phyloP scores from a whole-genome alignment of 1,140 invertebrate genomes.

The Zaprionus davidi region DNA sequence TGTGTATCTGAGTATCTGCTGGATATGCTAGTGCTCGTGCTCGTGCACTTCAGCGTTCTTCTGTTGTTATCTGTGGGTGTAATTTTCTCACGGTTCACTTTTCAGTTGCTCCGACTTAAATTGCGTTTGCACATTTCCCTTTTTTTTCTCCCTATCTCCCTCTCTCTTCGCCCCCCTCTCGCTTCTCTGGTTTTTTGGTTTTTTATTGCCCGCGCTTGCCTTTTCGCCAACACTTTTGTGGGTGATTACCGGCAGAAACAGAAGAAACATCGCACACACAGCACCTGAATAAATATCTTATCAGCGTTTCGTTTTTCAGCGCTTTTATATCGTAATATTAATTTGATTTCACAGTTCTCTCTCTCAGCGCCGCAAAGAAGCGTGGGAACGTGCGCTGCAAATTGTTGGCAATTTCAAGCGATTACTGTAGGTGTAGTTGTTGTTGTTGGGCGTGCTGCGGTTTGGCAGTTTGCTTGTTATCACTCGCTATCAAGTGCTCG shows the following conservation, averaged over 20 bases:
- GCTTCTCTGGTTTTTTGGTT: conserved; percentile 19
- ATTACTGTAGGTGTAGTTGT: conserved; percentile 42
- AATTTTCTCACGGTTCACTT: conserved; percentile 82
- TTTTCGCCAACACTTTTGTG: conserved; percentile 77
- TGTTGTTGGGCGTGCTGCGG: conserved; percentile 41
- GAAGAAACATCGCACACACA: conserved; percentile 28
- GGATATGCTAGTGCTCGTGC: conserved; percentile 22
- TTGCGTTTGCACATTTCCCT: conserved; percentile 81
- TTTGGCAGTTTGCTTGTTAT: conserved; percentile 41
- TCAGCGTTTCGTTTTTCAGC: conserved; percentile 75
- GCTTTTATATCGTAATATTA: conserved; percentile 68
- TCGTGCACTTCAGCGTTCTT: conserved; percentile 18
- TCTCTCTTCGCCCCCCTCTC: not conserved
- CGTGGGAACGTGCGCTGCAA: conserved; percentile 69
- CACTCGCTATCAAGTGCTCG: conserved; percentile 66
- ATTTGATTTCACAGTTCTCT: conserved; percentile 65
- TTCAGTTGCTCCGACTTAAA: conserved; percentile 74
- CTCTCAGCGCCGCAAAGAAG: conserved; percentile 60
- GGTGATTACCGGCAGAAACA: conserved; percentile 57
- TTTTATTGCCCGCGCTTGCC: conserved; percentile 43
- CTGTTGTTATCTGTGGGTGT: conserved; percentile 74
- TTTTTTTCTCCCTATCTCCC: conserved; percentile 7
- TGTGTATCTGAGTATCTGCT: conserved; percentile 39
- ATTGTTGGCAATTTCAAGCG: conserved; percentile 46
- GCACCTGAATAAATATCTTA: conserved; percentile 83